Conservation (phyloP, 2,113 vertebrate genomes). For the Glaucidium brasilianum region DNA sequence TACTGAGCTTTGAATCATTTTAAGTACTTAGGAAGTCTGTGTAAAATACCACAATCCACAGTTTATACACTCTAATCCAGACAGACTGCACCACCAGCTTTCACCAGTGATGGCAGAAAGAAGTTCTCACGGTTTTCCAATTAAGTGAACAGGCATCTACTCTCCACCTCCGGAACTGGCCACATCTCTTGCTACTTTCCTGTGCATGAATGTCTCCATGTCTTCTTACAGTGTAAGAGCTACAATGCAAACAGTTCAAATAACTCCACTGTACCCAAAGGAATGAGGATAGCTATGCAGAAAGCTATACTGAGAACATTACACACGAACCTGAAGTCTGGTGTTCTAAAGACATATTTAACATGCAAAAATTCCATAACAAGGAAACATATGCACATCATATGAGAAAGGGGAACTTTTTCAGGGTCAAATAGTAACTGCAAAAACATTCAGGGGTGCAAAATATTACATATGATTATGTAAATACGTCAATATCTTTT, state of each 20-base stretch:
- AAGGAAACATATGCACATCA: not conserved
- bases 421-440: not conserved
- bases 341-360: not conserved
- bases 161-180: not conserved
- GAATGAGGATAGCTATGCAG: not conserved
- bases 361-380: not conserved
- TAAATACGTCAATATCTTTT: not conserved
- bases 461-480: not conserved
- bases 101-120: not conserved
- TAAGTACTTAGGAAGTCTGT: slow-evolving; percentile 48
- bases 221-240: not conserved
- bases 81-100: not conserved
- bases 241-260: not conserved
- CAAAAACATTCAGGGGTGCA: not conserved
- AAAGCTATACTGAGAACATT: not conserved
- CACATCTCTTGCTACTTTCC: not conserved
- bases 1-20: slow-evolving; percentile 61
- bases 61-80: slow-evolving; percentile 17
- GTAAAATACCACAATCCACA: slow-evolving; percentile 32
- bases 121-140: not conserved
- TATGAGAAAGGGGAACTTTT: not conserved
- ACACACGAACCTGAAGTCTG: not conserved
- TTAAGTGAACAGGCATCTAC: not conserved
- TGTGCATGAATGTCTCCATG: rapidly evolving
- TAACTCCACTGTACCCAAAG: not conserved